A percentile compares a stretch with the other conserved stretches of the same genome.
Evolutionary conservation across 2,888 invertebrate genomes (phyloP).

Genomic region (Oxycera nigricornis): DNA sequence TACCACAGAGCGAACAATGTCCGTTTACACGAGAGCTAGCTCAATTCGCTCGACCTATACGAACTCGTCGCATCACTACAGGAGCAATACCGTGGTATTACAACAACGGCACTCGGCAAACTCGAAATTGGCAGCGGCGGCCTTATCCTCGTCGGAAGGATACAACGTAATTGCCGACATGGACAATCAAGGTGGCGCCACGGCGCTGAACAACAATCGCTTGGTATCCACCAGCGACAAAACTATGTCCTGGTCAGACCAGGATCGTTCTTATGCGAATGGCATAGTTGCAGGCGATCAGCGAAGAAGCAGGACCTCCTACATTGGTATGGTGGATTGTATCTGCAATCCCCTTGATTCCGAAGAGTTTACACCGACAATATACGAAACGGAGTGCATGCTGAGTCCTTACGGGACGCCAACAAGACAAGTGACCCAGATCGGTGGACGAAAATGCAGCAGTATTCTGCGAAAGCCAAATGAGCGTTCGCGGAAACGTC

Average conservation of each 20-base stretch:
- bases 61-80: constrained; percentile 55
- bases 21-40: constrained; percentile 60
- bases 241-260: constrained; percentile 11
- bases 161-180: constrained; percentile 40
- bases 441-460: neutral
- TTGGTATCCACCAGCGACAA: constrained; percentile 26
- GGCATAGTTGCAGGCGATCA: neutral
- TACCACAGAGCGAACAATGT: constrained; percentile 57
- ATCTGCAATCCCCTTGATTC: constrained; percentile 28
- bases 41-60: constrained; percentile 60
- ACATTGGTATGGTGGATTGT: constrained; percentile 17
- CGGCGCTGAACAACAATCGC: constrained; percentile 41
- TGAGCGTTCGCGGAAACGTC: neutral
- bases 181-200: constrained; percentile 29
- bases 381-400: constrained; percentile 21
- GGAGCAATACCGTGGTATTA: constrained; percentile 50
- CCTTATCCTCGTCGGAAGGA: constrained; percentile 29
- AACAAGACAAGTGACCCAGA: neutral
- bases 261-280: neutral
- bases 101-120: constrained; percentile 33
- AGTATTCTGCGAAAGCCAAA: constrained; percentile 8
- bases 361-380: constrained; percentile 34
- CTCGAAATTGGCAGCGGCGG: constrained; percentile 13
- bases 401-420: neutral
- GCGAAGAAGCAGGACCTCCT: neutral